Evolutionary conservation across 2,113 vertebrate species (phyloP).

Genomic region (Gallinago undulata): DNA sequence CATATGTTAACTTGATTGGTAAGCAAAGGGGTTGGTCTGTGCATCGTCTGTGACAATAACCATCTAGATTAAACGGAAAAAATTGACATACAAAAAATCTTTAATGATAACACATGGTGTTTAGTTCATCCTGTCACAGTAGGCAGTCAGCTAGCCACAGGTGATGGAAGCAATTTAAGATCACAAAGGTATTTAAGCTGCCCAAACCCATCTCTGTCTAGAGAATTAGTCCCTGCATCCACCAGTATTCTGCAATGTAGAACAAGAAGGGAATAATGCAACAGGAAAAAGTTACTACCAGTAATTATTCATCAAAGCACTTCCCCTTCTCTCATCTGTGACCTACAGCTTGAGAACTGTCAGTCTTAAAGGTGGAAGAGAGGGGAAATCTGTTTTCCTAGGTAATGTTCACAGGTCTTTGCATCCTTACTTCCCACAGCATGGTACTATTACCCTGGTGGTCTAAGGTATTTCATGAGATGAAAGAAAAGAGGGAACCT

Average conservation of each 20-base stretch:
- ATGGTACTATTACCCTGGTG: background rate
- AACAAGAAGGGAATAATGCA: background rate
- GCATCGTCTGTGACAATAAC: background rate
- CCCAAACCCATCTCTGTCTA: background rate
- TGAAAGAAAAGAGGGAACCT: background rate
- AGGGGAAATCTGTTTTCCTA: background rate
- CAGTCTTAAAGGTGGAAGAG: background rate
- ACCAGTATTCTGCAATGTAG: background rate
- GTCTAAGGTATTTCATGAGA: background rate
- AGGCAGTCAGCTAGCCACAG: background rate
- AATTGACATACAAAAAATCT: background rate
- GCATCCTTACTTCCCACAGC: background rate
- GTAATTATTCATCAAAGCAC: constrained; percentile 11
- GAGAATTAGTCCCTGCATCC: background rate
- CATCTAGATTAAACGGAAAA: background rate
- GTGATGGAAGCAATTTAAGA: background rate
- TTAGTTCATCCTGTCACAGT: background rate
- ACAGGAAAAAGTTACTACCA: background rate
- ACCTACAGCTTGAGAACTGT: background rate
- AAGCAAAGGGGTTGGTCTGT: background rate
- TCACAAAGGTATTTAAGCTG: background rate
- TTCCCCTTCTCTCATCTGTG: background rate
- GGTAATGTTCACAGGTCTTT: background rate
- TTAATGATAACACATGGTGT: background rate
- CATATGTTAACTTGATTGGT: background rate